Base-by-base conservation (phyloP, 1,140 invertebrate genomes). In the Aradophagus sp. region DNA sequence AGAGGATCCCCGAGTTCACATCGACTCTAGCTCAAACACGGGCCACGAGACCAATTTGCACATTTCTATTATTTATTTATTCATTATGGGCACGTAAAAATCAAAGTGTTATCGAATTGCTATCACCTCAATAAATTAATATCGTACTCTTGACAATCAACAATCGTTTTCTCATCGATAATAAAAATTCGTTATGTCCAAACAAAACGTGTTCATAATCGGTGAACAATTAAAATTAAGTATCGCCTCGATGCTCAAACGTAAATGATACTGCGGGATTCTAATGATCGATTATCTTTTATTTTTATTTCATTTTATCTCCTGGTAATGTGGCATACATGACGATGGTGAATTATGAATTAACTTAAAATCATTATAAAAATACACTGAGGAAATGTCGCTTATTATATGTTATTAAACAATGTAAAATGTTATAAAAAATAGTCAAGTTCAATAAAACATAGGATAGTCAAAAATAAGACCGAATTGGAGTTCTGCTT, bases 41-140 rank as follows among this genome's bases (percentile, higher is more conserved):
- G 58, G 35, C 59, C 70, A 41, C 52, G 56, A 67, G 56, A 67
- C 52, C 58, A 73, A 65, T 68, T 73, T 65, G 63, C 65, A 73
- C 63, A 63, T 59, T 68, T 47, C 53, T 59, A 73, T 59, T 39
- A 48, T 73, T 65, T 63, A 59, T 65, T 23, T 65, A 53, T 63
- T 59, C 50, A 59, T 67, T 15, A 59, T 73, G 58, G 65, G 65
- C 59, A 63, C 50, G 23, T 66, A 41, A 59, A 61, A 67, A 47
- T 65, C 42, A 62, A 56, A 62, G 15, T 11, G 41, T 50, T 58
- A 47, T 48, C 50, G 53, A 56, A 48, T 53, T 19, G 19, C 58
- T 63, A 58, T 58, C 56, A 56, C 20, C 31, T 61, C 41, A 55
- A 61, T 50, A 52, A 59, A 61, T 65, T 47, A 39, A 52, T 11